Evolutionary conservation across 1,140 invertebrate genomes (phyloP).

Genomic region (Acromyrmex charruanus): DNA sequence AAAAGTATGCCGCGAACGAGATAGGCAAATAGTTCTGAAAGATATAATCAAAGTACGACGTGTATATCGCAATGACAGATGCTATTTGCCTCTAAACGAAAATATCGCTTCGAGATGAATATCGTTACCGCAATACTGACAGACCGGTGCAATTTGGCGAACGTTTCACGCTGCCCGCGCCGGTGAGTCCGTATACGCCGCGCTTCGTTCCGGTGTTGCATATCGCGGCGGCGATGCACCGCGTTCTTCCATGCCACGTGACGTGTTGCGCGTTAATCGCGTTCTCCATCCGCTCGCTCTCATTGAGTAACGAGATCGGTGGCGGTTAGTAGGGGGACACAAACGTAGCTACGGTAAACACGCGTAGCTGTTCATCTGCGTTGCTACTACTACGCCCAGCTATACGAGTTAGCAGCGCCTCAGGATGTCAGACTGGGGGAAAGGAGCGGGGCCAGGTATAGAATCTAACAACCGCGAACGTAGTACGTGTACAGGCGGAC

Average conservation of each 20-base stretch:
- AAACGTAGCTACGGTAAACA: constrained; percentile 5
- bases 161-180: neutral
- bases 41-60: neutral
- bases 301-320: constrained; percentile 35
- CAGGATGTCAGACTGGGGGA: neutral
- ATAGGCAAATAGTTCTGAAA: neutral
- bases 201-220: neutral
- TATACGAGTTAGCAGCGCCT: constrained; percentile 6
- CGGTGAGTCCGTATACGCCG: neutral
- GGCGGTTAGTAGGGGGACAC: neutral
- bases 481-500: constrained; percentile 34
- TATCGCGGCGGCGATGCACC: neutral
- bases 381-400: constrained; percentile 49
- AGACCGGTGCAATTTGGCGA: constrained; percentile 10
- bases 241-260: constrained; percentile 41
- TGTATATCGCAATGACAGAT: neutral
- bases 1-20: neutral
- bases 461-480: constrained; percentile 42
- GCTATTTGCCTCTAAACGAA: neutral
- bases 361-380: constrained; percentile 54
- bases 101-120: constrained; percentile 4
- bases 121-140: neutral
- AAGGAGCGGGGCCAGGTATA: neutral
- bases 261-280: constrained; percentile 68
- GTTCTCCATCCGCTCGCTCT: constrained; percentile 65